phyloP scores from a whole-genome alignment of 92 coral and sea anemone genomes.

The Scolanthus callimorphus region DNA sequence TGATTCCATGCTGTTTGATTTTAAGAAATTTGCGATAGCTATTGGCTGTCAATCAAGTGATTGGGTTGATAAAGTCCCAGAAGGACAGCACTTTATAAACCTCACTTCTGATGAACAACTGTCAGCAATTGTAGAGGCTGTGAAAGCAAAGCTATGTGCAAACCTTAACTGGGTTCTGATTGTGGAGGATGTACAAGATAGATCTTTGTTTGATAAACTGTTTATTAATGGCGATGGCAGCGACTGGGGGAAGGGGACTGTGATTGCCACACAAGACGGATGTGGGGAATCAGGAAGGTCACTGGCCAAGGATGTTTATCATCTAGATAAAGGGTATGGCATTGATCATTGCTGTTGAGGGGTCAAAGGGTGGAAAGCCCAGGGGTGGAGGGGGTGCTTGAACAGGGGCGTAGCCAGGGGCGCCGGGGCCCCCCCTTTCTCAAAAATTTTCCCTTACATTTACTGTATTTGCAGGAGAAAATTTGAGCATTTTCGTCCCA shows the following conservation, averaged over 20 bases:
- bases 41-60: constrained; percentile 71
- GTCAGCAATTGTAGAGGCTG: constrained; percentile 60
- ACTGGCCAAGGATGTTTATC: constrained; percentile 19
- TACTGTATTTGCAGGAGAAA: too few relatives aligned
- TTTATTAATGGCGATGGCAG: constrained; percentile 39
- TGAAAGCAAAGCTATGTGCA: constrained; percentile 63
- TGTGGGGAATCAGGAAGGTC: constrained; percentile 2
- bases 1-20: constrained; percentile 66
- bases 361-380: too few relatives aligned
- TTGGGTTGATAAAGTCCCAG: constrained; percentile 55
- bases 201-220: constrained; percentile 39
- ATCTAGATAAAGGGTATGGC: constrained; percentile 67
- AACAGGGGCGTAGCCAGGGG: too few relatives aligned
- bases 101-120: constrained; percentile 61
- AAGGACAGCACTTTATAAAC: constrained; percentile 40
- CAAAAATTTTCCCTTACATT: too few relatives aligned
- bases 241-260: constrained; percentile 81
- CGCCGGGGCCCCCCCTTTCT: too few relatives aligned
- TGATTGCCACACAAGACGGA: constrained; percentile 37
- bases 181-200: constrained; percentile 56
- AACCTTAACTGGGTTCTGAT: constrained; percentile 90
- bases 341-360: too few relatives aligned
- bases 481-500: too few relatives aligned
- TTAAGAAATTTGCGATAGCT: constrained; percentile 82
- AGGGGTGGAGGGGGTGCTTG: too few relatives aligned